These are phyloP conservation scores for Malurus cyaneus DNA, from an alignment of 2,113 vertebrate genomes.

Conservation along the genomic window DNA sequence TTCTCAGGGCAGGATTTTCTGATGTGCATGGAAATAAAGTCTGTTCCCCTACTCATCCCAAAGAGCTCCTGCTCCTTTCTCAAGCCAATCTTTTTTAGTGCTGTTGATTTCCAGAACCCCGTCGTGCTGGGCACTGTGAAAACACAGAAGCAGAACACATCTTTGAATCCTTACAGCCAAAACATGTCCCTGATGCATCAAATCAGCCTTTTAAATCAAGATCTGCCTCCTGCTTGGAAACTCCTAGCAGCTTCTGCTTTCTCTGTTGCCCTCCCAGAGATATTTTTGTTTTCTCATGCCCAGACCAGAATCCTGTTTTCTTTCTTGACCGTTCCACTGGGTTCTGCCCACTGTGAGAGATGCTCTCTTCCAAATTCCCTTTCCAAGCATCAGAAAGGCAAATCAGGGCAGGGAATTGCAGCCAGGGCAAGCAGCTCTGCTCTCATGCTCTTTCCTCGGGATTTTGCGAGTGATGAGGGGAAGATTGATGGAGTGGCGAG, in stretches of 20 bases:
- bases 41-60: not conserved
- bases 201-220: not conserved
- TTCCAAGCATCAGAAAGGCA: not conserved
- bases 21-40: not conserved
- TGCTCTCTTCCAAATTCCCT: not conserved
- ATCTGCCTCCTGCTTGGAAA: not conserved
- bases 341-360: not conserved
- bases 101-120: not conserved
- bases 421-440: not conserved
- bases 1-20: not conserved
- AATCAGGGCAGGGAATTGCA: not conserved
- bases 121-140: not conserved
- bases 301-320: not conserved
- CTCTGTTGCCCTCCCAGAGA: not conserved
- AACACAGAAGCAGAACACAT: not conserved
- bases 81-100: not conserved
- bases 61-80: not conserved
- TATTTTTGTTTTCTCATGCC: not conserved
- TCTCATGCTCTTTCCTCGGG: not conserved
- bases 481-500: conserved; percentile 4
- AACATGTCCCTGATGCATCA: not conserved
- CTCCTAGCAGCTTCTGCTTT: not conserved
- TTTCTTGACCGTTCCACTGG: not conserved
- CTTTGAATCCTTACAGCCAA: not conserved
- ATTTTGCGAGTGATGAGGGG: not conserved